Evolutionary conservation across 2,888 invertebrate species (phyloP).

Genomic region (Portevinia maculata): DNA sequence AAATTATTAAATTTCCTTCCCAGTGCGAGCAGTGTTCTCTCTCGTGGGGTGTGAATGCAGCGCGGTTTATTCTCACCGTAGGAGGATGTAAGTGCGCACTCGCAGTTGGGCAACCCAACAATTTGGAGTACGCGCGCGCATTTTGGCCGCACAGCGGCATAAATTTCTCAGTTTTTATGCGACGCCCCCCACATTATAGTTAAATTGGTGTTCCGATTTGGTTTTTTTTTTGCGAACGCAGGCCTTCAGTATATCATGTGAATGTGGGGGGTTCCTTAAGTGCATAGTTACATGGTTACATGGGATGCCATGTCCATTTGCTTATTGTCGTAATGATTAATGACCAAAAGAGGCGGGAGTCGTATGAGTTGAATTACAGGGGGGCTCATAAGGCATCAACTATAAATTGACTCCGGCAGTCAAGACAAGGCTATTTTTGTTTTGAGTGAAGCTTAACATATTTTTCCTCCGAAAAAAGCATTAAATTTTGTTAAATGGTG

Average conservation of each 20-base stretch:
- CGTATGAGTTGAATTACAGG: conserved; percentile 34
- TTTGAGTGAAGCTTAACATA: neutral
- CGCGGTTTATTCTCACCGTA: conserved; percentile 32
- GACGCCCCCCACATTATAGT: conserved; percentile 68
- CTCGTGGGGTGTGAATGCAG: conserved; percentile 60
- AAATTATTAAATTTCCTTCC: conserved; percentile 67
- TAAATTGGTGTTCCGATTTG: conserved; percentile 48
- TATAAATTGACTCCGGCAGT: neutral
- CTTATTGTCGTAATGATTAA: conserved; percentile 70
- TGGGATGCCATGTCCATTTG: conserved; percentile 54
- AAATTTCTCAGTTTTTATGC: conserved; percentile 52
- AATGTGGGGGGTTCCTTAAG: conserved; percentile 55
- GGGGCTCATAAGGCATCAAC: neutral
- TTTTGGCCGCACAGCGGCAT: conserved; percentile 53
- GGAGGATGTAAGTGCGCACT: conserved; percentile 33
- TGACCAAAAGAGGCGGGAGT: conserved; percentile 48
- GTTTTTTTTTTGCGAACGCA: neutral
- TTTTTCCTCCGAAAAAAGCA: conserved; percentile 8
- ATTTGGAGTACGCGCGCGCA: conserved; percentile 33
- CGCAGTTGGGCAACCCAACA: conserved; percentile 34
- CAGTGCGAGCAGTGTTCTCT: conserved; percentile 14
- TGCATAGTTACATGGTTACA: conserved; percentile 58
- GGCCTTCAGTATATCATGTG: conserved; percentile 47
- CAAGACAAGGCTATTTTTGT: conserved; percentile 14
- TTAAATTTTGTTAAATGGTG: conserved; percentile 35